Conservation (phyloP, 2,888 invertebrate genomes). For the Caenorhabditis sulstoni region DNA sequence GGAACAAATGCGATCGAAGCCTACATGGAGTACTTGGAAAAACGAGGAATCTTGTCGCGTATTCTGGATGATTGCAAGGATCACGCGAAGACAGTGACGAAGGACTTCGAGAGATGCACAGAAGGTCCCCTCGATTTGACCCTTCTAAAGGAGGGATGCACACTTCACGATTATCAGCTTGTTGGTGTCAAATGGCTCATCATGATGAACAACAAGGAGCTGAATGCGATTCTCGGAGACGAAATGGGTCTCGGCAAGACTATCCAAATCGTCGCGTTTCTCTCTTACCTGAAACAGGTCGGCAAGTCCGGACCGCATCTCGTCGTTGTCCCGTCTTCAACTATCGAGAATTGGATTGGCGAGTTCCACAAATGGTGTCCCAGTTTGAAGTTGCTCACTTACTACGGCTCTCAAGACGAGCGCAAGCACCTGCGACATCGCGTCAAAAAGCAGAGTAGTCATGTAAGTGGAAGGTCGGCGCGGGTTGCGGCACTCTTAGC, state of each 20-base stretch:
- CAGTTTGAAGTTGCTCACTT: slow-evolving; percentile 72
- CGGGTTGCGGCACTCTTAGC: not conserved
- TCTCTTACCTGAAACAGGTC: slow-evolving; percentile 91
- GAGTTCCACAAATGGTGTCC: slow-evolving; percentile 75
- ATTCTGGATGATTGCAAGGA: slow-evolving; percentile 74
- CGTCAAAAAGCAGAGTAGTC: slow-evolving; percentile 69
- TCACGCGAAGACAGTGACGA: slow-evolving; percentile 62
- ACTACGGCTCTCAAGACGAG: slow-evolving; percentile 77
- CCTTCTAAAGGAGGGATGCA: slow-evolving; percentile 56
- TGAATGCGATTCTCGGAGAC: slow-evolving; percentile 95
- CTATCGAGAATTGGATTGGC: slow-evolving; percentile 85
- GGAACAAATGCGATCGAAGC: slow-evolving; percentile 66
- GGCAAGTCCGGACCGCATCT: slow-evolving; percentile 87
- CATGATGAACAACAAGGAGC: slow-evolving; percentile 74
- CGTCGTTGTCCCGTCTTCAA: slow-evolving; percentile 96
- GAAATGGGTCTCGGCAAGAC: slow-evolving; percentile 98
- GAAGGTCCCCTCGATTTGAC: slow-evolving; percentile 49
- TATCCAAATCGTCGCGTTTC: slow-evolving; percentile 92
- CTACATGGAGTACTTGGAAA: slow-evolving; percentile 72
- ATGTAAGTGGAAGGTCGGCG: slow-evolving; percentile 37
- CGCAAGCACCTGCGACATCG: slow-evolving; percentile 67
- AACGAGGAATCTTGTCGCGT: slow-evolving; percentile 72
- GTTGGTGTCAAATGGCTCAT: slow-evolving; percentile 76
- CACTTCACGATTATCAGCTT: slow-evolving; percentile 73
- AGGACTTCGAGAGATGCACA: slow-evolving; percentile 59